Base-by-base conservation (phyloP, 2,113 vertebrate species). In the Muscicapa adusta region DNA sequence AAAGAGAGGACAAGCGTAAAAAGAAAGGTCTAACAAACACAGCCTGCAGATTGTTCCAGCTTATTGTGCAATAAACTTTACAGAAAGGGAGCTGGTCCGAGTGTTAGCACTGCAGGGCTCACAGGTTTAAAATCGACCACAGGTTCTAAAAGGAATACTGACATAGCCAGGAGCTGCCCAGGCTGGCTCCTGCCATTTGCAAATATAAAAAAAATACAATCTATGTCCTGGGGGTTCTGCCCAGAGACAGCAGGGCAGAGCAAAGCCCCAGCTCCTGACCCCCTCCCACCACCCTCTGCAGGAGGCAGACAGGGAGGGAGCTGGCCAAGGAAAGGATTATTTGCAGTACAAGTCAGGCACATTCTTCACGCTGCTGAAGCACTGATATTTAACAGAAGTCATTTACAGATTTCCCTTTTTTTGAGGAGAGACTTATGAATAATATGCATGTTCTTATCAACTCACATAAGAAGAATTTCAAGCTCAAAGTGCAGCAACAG, bases 401-500 rank as follows among this genome's bases (percentile, higher is more conserved):
- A 70, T 29, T 61, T 51, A 50, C 78, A 80, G 58, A 75, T 61
- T 87, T 8, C 54, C 54, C 68, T 66, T 84, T 73, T 71, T 10
- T 42, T 62, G 57, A 57, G 57, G 58, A 58, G 33, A 53, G 73
- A 43, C 50, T 73, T 62, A 57, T 22, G 67, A 85, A 93, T 80
- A 94, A 85, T 31, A 57, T 3, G 9, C 43, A 33, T 14, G 68
- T 81, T 88, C 92, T 95, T 71, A 91, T 84, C 79, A 77, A 89
- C 56, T 67, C 54, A 1, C 1, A 38, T 3, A 92, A 95, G 88
- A 51, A 79, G 90, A 92, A 93, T 92, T 96, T 67, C 24, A 93
- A 89, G 93, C 93, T 90, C 91, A n/a, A 88, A 95, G 91, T 94
- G 86, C 83, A 91, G 92, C 66, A 33, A 14, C 24, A 9, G 38